Evolutionary conservation across 2,113 vertebrate genomes (phyloP).

Genomic region (Melanotaenia duboulayi): DNA sequence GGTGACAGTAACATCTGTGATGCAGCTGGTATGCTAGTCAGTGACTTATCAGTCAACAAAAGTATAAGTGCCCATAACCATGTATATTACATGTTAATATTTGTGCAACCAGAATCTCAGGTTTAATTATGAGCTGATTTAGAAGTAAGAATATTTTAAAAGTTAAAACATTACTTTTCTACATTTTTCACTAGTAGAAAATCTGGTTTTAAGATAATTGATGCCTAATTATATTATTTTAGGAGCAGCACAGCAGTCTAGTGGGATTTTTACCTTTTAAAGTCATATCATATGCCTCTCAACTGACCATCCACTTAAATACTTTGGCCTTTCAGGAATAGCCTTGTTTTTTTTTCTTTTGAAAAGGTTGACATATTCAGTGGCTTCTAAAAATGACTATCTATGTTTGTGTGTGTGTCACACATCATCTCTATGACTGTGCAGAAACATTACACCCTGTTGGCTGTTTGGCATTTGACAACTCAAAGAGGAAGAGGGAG

Average conservation of each 20-base stretch:
- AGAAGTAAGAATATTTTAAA: too few species aligned
- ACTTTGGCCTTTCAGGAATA: conserved; percentile 45
- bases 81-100: too few species aligned
- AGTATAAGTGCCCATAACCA: too few species aligned
- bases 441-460: conserved; percentile 73
- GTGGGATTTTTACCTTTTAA: conserved; percentile 29
- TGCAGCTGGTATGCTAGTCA: too few species aligned
- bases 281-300: conserved; percentile 21
- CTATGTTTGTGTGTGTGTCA: conserved; percentile 51
- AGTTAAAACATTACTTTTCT: too few species aligned
- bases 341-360: conserved; percentile 40
- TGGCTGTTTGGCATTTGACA: conserved; percentile 73
- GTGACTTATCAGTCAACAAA: too few species aligned
- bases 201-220: too few species aligned
- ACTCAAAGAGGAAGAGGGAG: conserved; percentile 20
- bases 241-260: too few species aligned
- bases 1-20: too few species aligned
- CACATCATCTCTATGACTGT: conserved; percentile 69
- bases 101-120: too few species aligned
- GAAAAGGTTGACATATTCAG: conserved; percentile 64
- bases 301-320: conserved; percentile 12
- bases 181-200: too few species aligned
- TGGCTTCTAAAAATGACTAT: conserved; percentile 55
- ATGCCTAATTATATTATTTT: neutral
- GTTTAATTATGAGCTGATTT: too few species aligned